Evolutionary conservation across 2,888 invertebrate genomes (phyloP).

Genomic region (Hipparchia sbordonii): DNA sequence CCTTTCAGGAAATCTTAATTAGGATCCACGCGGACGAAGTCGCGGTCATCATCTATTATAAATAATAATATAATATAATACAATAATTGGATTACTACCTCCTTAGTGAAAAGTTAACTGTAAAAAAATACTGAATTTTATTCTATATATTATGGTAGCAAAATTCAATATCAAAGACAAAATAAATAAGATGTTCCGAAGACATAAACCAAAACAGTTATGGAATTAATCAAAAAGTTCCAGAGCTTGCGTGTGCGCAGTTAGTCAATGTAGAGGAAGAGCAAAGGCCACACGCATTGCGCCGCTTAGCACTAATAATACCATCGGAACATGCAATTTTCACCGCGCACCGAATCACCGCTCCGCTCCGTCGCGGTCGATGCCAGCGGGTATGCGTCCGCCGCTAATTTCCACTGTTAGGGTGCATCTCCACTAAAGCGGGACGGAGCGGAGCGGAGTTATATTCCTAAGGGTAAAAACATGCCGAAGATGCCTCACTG

Average conservation of each 20-base stretch:
- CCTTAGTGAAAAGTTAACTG: too few species aligned
- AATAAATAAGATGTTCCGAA: not conserved
- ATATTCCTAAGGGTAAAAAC: too few species aligned
- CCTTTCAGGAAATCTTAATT: too few species aligned
- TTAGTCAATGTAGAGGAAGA: conserved; percentile 9
- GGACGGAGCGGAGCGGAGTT: not conserved
- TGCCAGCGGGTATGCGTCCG: conserved; percentile 19
- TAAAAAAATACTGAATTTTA: too few species aligned
- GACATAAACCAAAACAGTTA: not conserved
- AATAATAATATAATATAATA: too few species aligned
- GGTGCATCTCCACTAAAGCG: not conserved
- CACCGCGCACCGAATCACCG: conserved; percentile 48
- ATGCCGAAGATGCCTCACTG: too few species aligned
- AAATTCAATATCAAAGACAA: too few species aligned
- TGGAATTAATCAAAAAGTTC: not conserved
- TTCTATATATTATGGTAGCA: too few species aligned
- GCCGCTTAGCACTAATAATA: conserved; percentile 54
- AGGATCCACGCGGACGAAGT: too few species aligned
- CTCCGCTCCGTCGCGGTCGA: not conserved
- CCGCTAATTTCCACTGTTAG: conserved; percentile 23
- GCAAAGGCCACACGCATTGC: conserved; percentile 42
- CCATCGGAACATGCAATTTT: conserved; percentile 67
- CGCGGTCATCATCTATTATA: too few species aligned
- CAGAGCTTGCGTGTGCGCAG: conserved; percentile 8
- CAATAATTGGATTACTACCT: too few species aligned